phyloP scores from a whole-genome alignment of 2,888 invertebrate species.

The Lasioglossum figueresi region DNA sequence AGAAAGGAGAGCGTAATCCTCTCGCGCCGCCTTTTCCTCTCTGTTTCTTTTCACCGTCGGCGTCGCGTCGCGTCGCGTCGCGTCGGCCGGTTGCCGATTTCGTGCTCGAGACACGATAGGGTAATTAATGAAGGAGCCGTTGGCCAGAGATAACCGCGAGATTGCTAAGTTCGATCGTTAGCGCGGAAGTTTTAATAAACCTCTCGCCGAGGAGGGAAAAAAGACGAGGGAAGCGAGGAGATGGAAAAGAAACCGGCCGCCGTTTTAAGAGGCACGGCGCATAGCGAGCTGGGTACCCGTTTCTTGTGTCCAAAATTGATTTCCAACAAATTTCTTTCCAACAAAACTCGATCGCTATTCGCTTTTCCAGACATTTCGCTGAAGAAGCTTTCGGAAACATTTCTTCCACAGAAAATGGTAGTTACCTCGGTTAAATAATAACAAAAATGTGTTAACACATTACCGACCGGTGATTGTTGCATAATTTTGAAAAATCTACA shows the following conservation, averaged over 20 bases:
- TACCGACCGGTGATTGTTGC: no score
- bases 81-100: not conserved
- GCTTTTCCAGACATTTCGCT: no score
- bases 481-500: no score
- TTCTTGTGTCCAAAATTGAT: not conserved
- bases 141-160: slow-evolving; percentile 57
- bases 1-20: slow-evolving; percentile 30
- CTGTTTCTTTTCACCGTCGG: not conserved
- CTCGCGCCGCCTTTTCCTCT: not conserved
- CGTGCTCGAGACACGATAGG: slow-evolving; percentile 43
- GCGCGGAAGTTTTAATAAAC: slow-evolving; percentile 68
- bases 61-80: not conserved
- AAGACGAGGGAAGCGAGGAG: not conserved
- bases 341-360: no score
- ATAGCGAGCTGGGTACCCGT: not conserved
- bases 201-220: slow-evolving; percentile 5
- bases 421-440: no score
- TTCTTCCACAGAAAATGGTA: no score
- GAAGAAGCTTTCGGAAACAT: no score
- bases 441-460: no score
- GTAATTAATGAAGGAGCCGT: slow-evolving; percentile 63
- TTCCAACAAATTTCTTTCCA: no score
- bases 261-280: not conserved
- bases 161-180: slow-evolving; percentile 69
- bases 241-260: not conserved